Conservation (phyloP, 2,797 vertebrate genomes). For the Enteromius anoplus region DNA sequence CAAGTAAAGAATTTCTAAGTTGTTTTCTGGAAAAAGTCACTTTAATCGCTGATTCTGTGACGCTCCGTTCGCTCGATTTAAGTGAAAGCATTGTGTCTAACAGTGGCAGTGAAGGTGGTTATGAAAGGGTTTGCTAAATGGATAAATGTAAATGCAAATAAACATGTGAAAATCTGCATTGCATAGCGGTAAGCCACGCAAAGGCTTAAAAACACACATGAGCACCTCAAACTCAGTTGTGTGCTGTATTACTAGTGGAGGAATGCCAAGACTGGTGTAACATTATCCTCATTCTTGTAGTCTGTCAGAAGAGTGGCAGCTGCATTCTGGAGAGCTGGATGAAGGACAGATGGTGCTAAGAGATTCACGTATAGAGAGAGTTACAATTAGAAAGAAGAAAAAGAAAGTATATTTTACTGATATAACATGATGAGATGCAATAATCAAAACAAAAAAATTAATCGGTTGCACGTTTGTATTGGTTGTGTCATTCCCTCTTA, state of each 20-base stretch:
- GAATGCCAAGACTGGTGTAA: conserved; percentile 5
- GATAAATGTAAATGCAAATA: not conserved
- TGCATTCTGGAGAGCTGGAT: not conserved
- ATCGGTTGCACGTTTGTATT: not conserved
- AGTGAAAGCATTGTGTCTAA: not conserved
- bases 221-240: not conserved
- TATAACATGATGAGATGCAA: not conserved
- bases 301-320: conserved; percentile 27
- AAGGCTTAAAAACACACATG: conserved; percentile 11
- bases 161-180: not conserved
- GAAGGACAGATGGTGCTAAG: conserved; percentile 10
- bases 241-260: not conserved
- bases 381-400: not conserved
- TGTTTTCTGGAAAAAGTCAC: not conserved
- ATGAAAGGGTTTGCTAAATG: no score
- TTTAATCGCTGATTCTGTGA: not conserved
- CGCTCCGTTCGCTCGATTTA: not conserved
- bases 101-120: not conserved
- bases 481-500: not conserved
- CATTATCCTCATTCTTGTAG: not conserved
- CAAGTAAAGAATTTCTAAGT: not conserved
- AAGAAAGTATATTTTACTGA: not conserved
- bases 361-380: not conserved
- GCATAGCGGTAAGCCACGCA: not conserved
- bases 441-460: not conserved